Evolutionary conservation across 2,888 invertebrate species (phyloP), one percentile per base, ranked within the genome.

Genomic region (Lasioglossum marginatum): DNA sequence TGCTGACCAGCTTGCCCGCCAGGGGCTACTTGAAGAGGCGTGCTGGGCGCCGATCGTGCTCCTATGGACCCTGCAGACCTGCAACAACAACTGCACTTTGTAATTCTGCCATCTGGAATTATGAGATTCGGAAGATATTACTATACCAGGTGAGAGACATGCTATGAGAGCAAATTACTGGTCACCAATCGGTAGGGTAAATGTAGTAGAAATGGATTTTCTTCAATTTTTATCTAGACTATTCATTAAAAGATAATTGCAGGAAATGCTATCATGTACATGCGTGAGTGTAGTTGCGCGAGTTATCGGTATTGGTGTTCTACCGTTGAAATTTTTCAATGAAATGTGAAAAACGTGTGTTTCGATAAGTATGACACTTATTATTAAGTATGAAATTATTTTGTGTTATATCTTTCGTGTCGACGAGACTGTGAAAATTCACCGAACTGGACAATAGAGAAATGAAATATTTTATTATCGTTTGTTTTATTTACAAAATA

Each of bases 11-110:
- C 81, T 70, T 90, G 96, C 82, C 95, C 78, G 74, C 92, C 93
- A 77, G 91, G 92, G 75, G 90, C 91, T 73, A 91, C 91, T 91
- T 94, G 96, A 94, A 97, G 96, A 93, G 97, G 97, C 95, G 97
- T 97, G 95, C 96, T 96, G 95, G 97, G 97, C 91, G 97, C 97
- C 94, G 97, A 97, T 94, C 97, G 97, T 91, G 97, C 97, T 93
- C 96, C 97, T 95, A 96, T 95, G 93, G 96, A 96, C 93, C 96
- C 95, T 96, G 96, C 96, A 95, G 96, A 96, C 95, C 96, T 94
- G 88, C 43, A 83, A 78, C 68, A 70, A 87, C 5, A 34, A 40
- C 5, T 23, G 0, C 1, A 14, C n/a, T 1, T 23, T 4, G 1
- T 40, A n/a, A 40, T 14, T 43, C 23, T 6, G 10, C 23, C 31